Conservation (phyloP, 2,888 invertebrate genomes). For the Leucophenga maculata region DNA sequence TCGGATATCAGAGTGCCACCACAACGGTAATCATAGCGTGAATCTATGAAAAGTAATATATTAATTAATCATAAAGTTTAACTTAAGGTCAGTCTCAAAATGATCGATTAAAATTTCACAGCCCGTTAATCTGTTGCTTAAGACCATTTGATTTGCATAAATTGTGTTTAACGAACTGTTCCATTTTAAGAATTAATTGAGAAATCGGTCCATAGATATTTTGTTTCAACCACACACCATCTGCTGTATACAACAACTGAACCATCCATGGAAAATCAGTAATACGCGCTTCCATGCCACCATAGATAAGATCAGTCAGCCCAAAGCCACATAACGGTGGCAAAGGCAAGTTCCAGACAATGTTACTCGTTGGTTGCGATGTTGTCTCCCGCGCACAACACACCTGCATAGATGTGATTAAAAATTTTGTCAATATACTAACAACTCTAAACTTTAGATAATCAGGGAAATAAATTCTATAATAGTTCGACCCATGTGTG, state of each 20-base stretch:
- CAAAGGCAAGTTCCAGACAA: not conserved
- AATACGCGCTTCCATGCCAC: constrained; percentile 34
- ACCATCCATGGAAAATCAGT: constrained; percentile 50
- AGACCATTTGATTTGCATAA: too few relatives aligned
- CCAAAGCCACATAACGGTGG: constrained; percentile 10
- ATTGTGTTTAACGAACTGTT: too few relatives aligned
- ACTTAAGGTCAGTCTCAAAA: not conserved
- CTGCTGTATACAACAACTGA: constrained; percentile 34
- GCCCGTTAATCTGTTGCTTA: too few relatives aligned
- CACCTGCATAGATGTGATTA: not conserved
- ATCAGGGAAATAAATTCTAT: too few relatives aligned
- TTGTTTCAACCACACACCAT: constrained; percentile 34
- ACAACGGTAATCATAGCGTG: constrained; percentile 30
- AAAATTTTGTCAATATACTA: not conserved
- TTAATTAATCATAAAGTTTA: not conserved
- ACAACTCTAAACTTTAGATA: not conserved
- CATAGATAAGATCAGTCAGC: constrained; percentile 27
- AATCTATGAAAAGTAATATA: constrained; percentile 28
- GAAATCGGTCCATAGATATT: not conserved
- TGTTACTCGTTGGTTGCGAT: not conserved
- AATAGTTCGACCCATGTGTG: too few relatives aligned
- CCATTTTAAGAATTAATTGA: too few relatives aligned
- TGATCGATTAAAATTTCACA: too few relatives aligned
- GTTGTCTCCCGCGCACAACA: not conserved
- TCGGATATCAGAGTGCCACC: constrained; percentile 45